A percentile compares a stretch with the other conserved stretches of the same genome.
These are phyloP conservation scores for Morpho deidamia DNA, from an alignment of 2,888 invertebrate genomes.

Conservation along the genomic window DNA sequence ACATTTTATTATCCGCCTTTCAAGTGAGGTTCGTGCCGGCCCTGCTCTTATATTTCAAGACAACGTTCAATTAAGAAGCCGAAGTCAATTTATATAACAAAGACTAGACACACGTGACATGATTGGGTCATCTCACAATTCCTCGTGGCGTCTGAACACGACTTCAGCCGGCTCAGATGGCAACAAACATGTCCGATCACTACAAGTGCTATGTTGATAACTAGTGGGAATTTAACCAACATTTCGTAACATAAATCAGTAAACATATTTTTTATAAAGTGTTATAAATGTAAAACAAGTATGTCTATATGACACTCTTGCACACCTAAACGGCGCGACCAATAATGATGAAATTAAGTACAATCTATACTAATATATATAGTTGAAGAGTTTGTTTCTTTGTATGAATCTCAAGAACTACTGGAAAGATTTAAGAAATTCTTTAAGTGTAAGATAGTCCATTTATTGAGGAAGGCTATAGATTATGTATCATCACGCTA, in stretches of 20 bases:
- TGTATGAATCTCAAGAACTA: no score
- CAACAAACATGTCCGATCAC: conserved; percentile 49
- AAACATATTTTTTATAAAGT: no score
- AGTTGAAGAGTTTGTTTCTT: no score
- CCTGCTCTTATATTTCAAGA: conserved; percentile 25
- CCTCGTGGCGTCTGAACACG: conserved; percentile 54
- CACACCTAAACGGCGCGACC: no score
- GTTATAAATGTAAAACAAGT: no score
- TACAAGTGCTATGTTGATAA: conserved; percentile 34
- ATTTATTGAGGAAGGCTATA: no score
- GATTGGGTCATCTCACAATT: conserved; percentile 55
- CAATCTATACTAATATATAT: no score
- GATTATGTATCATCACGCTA: no score
- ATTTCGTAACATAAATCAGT: background rate
- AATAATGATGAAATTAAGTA: no score
- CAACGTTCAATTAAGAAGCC: conserved; percentile 35
- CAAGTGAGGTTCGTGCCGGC: background rate
- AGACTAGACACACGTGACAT: conserved; percentile 46
- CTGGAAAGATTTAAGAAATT: no score
- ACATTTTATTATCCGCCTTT: conserved; percentile 23
- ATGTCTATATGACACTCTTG: no score
- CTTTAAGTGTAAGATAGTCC: no score
- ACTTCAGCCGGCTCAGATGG: conserved; percentile 27
- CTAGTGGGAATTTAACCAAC: conserved; percentile 31
- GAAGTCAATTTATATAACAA: conserved; percentile 66